Percentiles rank a stretch among this genome's conserved stretches.
Evolutionary conservation across 2,888 invertebrate species (phyloP).

Genomic region (Tetanocera ferruginea): DNA sequence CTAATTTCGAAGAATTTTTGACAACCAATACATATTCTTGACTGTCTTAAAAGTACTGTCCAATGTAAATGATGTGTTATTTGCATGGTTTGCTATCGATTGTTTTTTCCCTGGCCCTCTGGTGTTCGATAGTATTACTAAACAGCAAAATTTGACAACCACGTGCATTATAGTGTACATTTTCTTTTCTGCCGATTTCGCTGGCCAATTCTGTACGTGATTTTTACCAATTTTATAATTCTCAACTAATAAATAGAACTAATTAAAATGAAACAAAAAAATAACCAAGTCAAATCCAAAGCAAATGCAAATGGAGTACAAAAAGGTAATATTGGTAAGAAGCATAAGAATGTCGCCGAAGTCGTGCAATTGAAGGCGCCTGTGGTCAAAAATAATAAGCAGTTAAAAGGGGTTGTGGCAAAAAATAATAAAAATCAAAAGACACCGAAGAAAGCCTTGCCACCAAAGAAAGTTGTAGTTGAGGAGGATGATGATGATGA

Average conservation of each 20-base stretch:
- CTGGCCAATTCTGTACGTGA: too few species aligned
- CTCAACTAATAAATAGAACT: background rate
- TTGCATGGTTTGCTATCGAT: too few species aligned
- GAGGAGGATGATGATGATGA: slow-evolving; percentile 48
- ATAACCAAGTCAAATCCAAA: slow-evolving; percentile 44
- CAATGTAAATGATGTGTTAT: too few species aligned
- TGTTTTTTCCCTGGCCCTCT: too few species aligned
- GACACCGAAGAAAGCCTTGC: background rate
- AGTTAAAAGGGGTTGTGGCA: background rate
- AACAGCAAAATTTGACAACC: background rate
- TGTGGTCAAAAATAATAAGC: background rate
- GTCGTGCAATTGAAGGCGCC: slow-evolving; percentile 26
- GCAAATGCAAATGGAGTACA: slow-evolving; percentile 39
- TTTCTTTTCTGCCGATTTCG: too few species aligned
- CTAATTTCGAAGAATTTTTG: too few species aligned
- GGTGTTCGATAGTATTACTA: too few species aligned
- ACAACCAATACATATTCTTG: too few species aligned
- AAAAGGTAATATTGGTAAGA: slow-evolving; percentile 42
- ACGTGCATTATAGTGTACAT: background rate
- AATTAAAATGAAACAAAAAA: slow-evolving; percentile 55
- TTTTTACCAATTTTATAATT: too few species aligned
- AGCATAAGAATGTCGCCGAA: slow-evolving; percentile 39
- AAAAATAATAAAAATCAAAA: slow-evolving; percentile 3
- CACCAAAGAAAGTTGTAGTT: slow-evolving; percentile 29
- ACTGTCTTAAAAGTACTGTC: too few species aligned